phyloP scores from a whole-genome alignment of 2,113 vertebrate genomes.

The Elgaria multicarinata region DNA sequence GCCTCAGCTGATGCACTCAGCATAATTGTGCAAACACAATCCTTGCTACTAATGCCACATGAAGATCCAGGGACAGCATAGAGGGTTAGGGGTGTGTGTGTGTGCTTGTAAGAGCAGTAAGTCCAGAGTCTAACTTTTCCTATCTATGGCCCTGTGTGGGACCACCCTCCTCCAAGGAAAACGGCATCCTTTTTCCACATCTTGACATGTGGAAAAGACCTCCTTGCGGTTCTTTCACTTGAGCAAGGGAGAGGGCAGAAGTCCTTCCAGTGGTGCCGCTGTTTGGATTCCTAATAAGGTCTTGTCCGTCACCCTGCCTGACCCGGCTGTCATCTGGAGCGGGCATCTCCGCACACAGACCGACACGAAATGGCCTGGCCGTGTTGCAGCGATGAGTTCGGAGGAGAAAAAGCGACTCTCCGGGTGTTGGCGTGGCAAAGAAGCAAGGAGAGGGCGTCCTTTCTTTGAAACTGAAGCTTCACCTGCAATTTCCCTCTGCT shows the following conservation, averaged over 20 bases:
- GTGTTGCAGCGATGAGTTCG: background rate
- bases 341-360: background rate
- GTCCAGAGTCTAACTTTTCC: too few relatives aligned
- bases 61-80: too few relatives aligned
- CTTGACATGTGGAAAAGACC: background rate
- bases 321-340: background rate
- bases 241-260: background rate
- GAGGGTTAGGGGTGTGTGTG: too few relatives aligned
- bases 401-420: background rate
- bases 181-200: background rate
- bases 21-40: too few relatives aligned
- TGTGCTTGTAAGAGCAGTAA: too few relatives aligned
- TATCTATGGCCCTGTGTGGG: too few relatives aligned
- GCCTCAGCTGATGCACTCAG: too few relatives aligned
- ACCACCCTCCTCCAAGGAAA: background rate
- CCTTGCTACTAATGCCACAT: too few relatives aligned
- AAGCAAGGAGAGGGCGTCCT: too few relatives aligned
- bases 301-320: background rate
- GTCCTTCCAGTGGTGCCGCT: background rate
- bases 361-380: background rate
- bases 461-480: too few relatives aligned
- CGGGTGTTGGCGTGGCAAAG: background rate
- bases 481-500: too few relatives aligned
- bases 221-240: background rate
- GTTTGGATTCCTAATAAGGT: background rate